phyloP scores from a whole-genome alignment of 2,113 vertebrate species.

The Psittacula cyanocephala region DNA sequence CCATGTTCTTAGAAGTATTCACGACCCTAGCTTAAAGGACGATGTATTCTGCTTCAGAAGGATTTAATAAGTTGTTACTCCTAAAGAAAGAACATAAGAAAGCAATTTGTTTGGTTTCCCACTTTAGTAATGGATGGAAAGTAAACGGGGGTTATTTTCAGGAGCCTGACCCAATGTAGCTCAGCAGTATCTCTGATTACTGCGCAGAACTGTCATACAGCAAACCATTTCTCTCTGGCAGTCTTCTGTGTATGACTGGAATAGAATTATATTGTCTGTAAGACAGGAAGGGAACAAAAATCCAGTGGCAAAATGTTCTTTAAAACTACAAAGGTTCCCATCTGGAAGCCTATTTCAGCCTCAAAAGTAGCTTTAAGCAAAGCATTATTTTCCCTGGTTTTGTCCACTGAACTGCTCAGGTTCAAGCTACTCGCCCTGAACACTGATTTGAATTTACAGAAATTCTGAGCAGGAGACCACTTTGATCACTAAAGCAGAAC shows the following conservation, averaged over 20 bases:
- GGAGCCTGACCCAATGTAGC: neutral
- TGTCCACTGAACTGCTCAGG: neutral
- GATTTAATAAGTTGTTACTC: neutral
- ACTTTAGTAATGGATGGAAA: neutral
- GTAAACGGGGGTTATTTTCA: neutral
- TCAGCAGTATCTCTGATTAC: neutral
- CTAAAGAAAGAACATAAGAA: neutral
- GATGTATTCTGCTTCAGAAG: neutral
- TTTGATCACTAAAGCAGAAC: neutral
- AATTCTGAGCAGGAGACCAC: neutral
- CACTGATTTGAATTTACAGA: neutral
- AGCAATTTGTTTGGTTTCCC: neutral
- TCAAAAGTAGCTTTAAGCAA: neutral
- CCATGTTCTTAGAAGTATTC: neutral
- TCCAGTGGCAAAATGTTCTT: neutral
- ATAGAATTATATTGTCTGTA: neutral
- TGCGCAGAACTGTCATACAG: neutral
- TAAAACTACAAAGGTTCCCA: neutral
- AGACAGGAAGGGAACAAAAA: neutral
- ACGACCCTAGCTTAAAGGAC: neutral
- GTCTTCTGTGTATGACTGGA: neutral
- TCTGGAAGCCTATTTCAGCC: neutral
- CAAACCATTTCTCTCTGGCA: neutral
- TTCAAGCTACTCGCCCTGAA: neutral
- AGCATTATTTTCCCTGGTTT: neutral